Evolutionary conservation across 1,140 invertebrate genomes (phyloP).

Genomic region (Phthorimaea operculella): DNA sequence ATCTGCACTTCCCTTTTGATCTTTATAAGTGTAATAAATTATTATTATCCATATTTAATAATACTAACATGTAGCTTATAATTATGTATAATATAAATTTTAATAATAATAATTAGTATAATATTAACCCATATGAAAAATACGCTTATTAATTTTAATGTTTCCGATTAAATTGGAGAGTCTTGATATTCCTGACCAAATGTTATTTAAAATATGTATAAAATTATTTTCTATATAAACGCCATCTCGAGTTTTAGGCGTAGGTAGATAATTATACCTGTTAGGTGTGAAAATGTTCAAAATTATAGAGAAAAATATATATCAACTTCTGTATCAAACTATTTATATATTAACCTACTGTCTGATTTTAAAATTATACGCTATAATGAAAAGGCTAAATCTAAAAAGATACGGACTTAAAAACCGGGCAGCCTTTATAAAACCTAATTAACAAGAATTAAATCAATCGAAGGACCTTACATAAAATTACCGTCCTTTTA

Average conservation of each 20-base stretch:
- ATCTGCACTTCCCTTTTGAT: background rate
- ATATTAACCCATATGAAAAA: constrained; percentile 57
- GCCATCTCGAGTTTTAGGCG: constrained; percentile 33
- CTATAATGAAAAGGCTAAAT: too few relatives aligned
- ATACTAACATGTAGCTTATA: constrained; percentile 1
- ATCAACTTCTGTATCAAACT: too few relatives aligned
- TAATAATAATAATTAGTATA: constrained; percentile 12
- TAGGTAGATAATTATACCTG: constrained; percentile 22
- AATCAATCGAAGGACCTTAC: too few relatives aligned
- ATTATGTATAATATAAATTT: too few relatives aligned
- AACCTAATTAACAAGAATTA: too few relatives aligned
- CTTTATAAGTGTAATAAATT: background rate
- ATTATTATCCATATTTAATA: background rate
- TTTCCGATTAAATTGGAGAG: constrained; percentile 61
- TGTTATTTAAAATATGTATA: constrained; percentile 42
- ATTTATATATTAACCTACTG: too few relatives aligned
- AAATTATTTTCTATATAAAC: constrained; percentile 42
- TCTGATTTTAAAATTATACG: too few relatives aligned
- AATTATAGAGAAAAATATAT: background rate
- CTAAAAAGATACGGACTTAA: too few relatives aligned
- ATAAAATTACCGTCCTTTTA: too few relatives aligned
- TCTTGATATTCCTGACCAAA: constrained; percentile 64
- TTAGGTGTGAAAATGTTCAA: background rate
- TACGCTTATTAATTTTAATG: constrained; percentile 68
- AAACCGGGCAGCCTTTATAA: too few relatives aligned